Base-by-base conservation (phyloP, 2,113 vertebrate genomes). In the Alligator sinensis region DNA sequence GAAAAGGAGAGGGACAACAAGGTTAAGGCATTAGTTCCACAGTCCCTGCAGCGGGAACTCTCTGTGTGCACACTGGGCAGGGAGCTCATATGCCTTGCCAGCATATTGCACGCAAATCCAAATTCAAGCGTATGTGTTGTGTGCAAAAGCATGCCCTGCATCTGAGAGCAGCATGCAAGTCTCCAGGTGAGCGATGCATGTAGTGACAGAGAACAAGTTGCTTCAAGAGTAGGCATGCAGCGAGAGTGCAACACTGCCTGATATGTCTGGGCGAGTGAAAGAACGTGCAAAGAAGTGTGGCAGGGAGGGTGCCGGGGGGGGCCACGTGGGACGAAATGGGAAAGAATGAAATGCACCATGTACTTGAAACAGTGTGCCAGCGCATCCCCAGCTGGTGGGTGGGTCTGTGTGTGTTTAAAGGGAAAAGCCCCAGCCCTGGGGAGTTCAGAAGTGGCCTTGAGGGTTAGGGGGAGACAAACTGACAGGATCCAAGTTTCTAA, bases 401-500 rank as follows among this genome's bases (percentile, higher is more conserved):
- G 60, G 57, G 57, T 2, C 4, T n/a, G 58, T 63, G 21, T 25
- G 19, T 54, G 58, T 30, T 18, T 80, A 61, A 89, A 84, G 83
- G 77, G 72, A 54, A 62, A 62, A 93, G 80, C 18, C 59, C 89
- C 72, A 5, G 30, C 87, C 34, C 76, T 54, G 81, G 94, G 83
- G 94, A 88, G 86, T 57, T 54, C 89, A 77, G 72, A 88, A 64
- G 86, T 86, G 86, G 72, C 47, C 85, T 89, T 60, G 19, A 17
- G 82, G 19, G 34, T 21, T 38, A 64, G 79, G 66, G 82, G 38
- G 68, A 17, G 72, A 90, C 91, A 0, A 2, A 90, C 76, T 88
- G 87, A 86, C 89, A 94, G 93, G 86, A 96, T 91, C 79, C 89
- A 92, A 78, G 91, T 94, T 95, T 92, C 91, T 88, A 88, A 86